phyloP scores from a whole-genome alignment of 2,888 invertebrate genomes.

The Amblyjoppa fuscipennis region DNA sequence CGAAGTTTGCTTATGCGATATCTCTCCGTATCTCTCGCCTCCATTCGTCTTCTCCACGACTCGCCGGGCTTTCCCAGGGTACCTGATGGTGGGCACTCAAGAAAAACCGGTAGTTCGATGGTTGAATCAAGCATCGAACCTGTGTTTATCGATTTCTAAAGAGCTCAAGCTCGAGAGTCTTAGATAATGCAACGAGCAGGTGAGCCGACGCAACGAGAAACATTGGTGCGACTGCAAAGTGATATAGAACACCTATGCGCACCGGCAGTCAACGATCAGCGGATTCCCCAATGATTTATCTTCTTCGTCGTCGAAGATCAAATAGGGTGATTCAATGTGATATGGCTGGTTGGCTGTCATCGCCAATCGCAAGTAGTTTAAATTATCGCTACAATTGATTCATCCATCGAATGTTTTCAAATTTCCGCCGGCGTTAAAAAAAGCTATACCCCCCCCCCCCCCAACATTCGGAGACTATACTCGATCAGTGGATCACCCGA shows the following conservation, averaged over 20 bases:
- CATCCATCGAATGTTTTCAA: no score
- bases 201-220: neutral
- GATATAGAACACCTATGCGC: neutral
- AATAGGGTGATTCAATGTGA: no score
- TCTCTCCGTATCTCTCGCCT: neutral
- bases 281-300: neutral
- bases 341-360: no score
- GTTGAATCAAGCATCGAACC: neutral
- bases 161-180: slow-evolving; percentile 6
- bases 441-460: neutral
- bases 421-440: neutral
- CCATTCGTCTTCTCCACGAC: neutral
- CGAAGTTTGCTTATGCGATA: slow-evolving; percentile 46
- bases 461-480: no score
- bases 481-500: no score
- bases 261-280: neutral
- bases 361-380: no score
- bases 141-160: slow-evolving; percentile 3
- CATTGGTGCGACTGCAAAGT: neutral
- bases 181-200: neutral
- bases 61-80: neutral
- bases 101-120: neutral
- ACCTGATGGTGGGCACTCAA: neutral
- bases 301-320: no score
- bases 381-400: no score